These are phyloP conservation scores for Eulemur macaco DNA, from an alignment of 2,113 vertebrate species.

Conservation along the genomic window DNA sequence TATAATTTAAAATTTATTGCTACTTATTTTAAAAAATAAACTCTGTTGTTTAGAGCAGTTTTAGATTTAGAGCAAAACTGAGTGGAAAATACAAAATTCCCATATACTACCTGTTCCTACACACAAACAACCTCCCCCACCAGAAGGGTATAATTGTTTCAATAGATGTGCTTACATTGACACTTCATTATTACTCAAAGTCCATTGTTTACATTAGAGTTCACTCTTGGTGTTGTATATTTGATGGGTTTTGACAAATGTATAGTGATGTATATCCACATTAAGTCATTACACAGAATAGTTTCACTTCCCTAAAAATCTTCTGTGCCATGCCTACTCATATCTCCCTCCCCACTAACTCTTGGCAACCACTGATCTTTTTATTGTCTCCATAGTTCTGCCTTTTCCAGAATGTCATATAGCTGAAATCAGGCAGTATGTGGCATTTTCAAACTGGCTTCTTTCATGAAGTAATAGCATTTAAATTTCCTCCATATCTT, in stretches of 20 bases:
- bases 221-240: neutral
- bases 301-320: neutral
- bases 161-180: neutral
- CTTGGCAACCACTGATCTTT: neutral
- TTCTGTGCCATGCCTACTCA: neutral
- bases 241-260: neutral
- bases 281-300: neutral
- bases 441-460: neutral
- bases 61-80: neutral
- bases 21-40: neutral
- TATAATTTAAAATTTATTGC: neutral
- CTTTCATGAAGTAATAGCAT: neutral
- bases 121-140: neutral
- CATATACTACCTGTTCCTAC: neutral
- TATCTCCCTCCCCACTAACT: rapidly evolving
- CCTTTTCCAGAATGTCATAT: neutral
- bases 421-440: neutral
- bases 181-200: neutral
- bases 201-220: neutral
- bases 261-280: neutral
- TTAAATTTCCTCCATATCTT: neutral
- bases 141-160: neutral
- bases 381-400: neutral
- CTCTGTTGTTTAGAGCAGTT: neutral
- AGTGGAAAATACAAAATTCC: neutral